These are phyloP conservation scores for Synanthedon formicaeformis DNA, from an alignment of 2,888 invertebrate species.

Conservation along the genomic window DNA sequence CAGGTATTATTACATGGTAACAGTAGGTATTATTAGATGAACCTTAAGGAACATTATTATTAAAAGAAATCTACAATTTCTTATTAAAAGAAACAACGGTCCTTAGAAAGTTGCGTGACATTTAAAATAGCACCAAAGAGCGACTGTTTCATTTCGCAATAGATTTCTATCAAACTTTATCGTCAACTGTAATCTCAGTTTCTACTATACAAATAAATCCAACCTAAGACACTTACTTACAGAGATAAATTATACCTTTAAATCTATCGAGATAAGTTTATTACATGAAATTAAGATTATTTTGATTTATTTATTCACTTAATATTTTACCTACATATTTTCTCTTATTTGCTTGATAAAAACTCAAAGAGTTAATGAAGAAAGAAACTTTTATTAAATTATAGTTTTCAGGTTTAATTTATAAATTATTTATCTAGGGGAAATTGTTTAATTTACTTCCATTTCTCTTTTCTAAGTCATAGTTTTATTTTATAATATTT, in stretches of 20 bases:
- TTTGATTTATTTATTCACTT: conserved; percentile 3
- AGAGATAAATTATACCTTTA: background rate
- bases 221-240: conserved; percentile 1
- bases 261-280: background rate
- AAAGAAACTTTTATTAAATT: no score
- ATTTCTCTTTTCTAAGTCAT: no score
- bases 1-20: no score
- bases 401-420: no score
- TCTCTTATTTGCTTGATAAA: background rate
- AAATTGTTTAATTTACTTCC: no score
- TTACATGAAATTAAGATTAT: no score
- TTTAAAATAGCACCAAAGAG: background rate
- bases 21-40: no score
- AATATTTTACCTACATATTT: conserved; percentile 1
- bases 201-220: background rate
- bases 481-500: no score
- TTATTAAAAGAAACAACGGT: background rate
- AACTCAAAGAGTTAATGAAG: no score
- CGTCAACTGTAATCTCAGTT: background rate
- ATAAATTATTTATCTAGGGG: no score
- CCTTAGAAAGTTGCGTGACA: background rate
- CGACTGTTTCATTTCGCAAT: background rate
- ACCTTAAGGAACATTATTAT: no score
- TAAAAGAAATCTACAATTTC: no score
- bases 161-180: background rate